These are phyloP conservation scores for Drosophila subobscura DNA, from an alignment of 1,140 invertebrate genomes.

Conservation along the genomic window DNA sequence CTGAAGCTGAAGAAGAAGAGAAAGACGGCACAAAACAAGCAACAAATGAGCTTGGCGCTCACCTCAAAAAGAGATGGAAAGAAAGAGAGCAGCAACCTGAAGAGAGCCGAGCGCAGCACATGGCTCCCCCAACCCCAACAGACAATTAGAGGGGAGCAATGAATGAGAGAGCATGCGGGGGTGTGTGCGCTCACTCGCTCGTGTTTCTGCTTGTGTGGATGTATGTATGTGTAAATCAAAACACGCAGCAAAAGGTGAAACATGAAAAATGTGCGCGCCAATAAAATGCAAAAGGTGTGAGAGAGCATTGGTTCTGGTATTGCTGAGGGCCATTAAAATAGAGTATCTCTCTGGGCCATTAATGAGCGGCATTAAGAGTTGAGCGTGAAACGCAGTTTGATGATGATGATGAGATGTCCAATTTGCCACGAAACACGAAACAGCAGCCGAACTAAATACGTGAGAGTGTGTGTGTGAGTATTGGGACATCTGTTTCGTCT, in stretches of 20 bases:
- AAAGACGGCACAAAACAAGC: conserved; percentile 31
- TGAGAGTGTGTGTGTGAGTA: conserved; percentile 17
- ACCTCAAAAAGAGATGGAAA: conserved; percentile 13
- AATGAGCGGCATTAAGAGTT: conserved; percentile 53
- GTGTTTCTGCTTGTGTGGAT: conserved; percentile 20
- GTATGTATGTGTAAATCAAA: conserved; percentile 60
- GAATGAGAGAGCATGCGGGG: conserved; percentile 60
- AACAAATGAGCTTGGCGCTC: conserved; percentile 55
- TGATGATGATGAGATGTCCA: conserved; percentile 33
- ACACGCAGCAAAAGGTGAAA: conserved; percentile 76
- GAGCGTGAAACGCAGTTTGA: conserved; percentile 36
- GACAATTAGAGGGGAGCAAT: conserved; percentile 16
- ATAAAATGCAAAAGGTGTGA: conserved; percentile 47
- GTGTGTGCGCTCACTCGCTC: conserved; percentile 34
- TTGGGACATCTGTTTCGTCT: conserved; percentile 30
- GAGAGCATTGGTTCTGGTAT: conserved; percentile 19
- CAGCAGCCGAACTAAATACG: conserved; percentile 9
- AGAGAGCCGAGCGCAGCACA: too few species aligned
- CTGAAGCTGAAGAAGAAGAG: conserved; percentile 61
- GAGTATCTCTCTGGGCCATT: conserved; percentile 26
- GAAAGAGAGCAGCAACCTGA: conserved; percentile 7
- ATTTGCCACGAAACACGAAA: conserved; percentile 54
- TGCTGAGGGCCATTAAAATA: conserved; percentile 1
- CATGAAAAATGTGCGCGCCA: conserved; percentile 76
- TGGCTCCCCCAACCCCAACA: conserved; percentile 13